Conservation (phyloP, 2,113 vertebrate species). For the Noturus placidus region DNA sequence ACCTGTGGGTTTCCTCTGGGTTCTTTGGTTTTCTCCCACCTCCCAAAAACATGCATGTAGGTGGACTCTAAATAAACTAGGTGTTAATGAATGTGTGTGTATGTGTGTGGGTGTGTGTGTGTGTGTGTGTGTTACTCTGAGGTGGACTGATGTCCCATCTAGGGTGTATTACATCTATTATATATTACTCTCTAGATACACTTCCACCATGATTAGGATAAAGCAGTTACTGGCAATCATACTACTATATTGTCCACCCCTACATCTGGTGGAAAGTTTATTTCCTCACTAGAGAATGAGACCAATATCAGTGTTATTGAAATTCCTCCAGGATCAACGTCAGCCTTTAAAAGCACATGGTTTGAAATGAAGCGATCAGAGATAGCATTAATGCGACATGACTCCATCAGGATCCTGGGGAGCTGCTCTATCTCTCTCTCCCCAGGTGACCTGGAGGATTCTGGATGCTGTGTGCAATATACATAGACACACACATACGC, state of each 20-base stretch:
- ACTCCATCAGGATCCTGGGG: slow-evolving; percentile 52
- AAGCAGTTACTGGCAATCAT: not conserved
- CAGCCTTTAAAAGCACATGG: slow-evolving; percentile 41
- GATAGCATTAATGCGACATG: slow-evolving; percentile 48
- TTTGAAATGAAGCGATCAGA: slow-evolving; percentile 52
- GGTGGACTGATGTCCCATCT: not conserved
- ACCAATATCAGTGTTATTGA: slow-evolving; percentile 38
- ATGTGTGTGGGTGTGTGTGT: no score
- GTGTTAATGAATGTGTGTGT: no score
- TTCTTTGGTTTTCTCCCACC: no score
- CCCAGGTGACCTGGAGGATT: slow-evolving; percentile 46
- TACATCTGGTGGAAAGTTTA: slow-evolving; percentile 8
- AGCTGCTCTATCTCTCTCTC: slow-evolving; percentile 49
- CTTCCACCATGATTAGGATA: not conserved
- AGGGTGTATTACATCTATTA: not conserved
- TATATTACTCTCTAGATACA: not conserved
- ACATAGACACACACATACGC: slow-evolving; percentile 11
- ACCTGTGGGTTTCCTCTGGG: no score
- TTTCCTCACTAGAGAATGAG: slow-evolving; percentile 12
- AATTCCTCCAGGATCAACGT: slow-evolving; percentile 41
- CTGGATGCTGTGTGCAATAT: not conserved
- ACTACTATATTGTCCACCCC: not conserved
- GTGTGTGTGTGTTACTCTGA: no score
- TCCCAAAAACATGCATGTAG: no score
- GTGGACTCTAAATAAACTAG: no score